phyloP scores from a whole-genome alignment of 1,140 invertebrate genomes.

The Zaprionus tsacasi region DNA sequence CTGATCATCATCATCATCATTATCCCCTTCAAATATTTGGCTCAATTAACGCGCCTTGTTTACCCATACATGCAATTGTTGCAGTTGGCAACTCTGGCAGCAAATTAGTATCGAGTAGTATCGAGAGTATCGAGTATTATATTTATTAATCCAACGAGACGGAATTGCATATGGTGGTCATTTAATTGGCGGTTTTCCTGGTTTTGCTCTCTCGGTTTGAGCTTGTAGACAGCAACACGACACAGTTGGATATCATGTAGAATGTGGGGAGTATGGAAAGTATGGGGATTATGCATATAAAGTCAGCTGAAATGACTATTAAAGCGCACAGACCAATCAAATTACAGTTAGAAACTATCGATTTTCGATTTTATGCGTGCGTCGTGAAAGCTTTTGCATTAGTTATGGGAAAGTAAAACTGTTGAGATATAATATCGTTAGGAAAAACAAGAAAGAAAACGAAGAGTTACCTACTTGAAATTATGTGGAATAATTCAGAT shows the following conservation, averaged over 20 bases:
- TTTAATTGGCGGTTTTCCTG: constrained; percentile 39
- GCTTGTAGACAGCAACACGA: no score
- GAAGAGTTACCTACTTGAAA: neutral
- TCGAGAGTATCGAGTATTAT: neutral
- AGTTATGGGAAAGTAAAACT: no score
- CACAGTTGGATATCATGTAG: neutral
- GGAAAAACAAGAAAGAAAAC: neutral
- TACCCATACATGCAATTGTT: constrained; percentile 16
- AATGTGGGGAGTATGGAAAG: neutral
- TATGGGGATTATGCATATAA: neutral
- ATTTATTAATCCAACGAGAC: constrained; percentile 31
- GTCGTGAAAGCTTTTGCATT: neutral
- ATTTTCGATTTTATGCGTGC: neutral
- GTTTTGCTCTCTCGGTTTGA: neutral
- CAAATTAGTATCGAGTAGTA: neutral
- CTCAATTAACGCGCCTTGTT: constrained; percentile 49
- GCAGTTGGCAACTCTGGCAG: neutral
- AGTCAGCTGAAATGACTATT: neutral
- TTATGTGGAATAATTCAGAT: neutral
- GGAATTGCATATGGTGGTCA: constrained; percentile 24
- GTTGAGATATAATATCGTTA: no score
- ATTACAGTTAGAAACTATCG: constrained; percentile 5
- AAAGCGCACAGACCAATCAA: neutral
- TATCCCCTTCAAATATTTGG: constrained; percentile 40
- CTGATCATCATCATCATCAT: constrained; percentile 2